These are phyloP conservation scores for Elysia crispata DNA, from an alignment of 2,888 invertebrate genomes.

Conservation along the genomic window DNA sequence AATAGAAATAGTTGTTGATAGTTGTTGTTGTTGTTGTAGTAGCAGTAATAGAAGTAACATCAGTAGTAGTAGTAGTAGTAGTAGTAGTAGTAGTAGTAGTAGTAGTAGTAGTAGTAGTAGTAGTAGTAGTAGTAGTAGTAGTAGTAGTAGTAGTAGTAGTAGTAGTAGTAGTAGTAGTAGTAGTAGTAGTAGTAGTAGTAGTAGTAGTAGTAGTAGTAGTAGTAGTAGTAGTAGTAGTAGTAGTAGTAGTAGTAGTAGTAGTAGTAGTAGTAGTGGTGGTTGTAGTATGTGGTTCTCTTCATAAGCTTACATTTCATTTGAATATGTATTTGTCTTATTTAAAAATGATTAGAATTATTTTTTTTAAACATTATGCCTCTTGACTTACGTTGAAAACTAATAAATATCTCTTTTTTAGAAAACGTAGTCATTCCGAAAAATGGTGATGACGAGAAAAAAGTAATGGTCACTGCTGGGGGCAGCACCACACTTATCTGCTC, in stretches of 20 bases:
- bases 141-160: not conserved
- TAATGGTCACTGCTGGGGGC: slow-evolving; percentile 35
- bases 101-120: not conserved
- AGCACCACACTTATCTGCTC: slow-evolving; percentile 38
- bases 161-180: not conserved
- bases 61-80: too few relatives aligned
- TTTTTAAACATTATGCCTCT: too few relatives aligned
- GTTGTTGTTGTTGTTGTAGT: too few relatives aligned
- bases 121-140: not conserved
- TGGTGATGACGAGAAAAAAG: slow-evolving; percentile 29
- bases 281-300: too few relatives aligned
- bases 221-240: not conserved
- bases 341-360: too few relatives aligned
- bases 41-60: too few relatives aligned
- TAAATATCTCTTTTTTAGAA: too few relatives aligned
- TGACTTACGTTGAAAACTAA: too few relatives aligned
- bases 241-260: slow-evolving; percentile 4
- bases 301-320: too few relatives aligned
- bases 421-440: slow-evolving; percentile 28
- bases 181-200: not conserved
- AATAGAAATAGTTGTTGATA: not conserved
- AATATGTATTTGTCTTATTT: too few relatives aligned
- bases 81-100: not conserved
- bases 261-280: too few relatives aligned
- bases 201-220: not conserved